Base-by-base conservation (phyloP, 2,113 vertebrate species). In the Xiphorhynchus elegans region DNA sequence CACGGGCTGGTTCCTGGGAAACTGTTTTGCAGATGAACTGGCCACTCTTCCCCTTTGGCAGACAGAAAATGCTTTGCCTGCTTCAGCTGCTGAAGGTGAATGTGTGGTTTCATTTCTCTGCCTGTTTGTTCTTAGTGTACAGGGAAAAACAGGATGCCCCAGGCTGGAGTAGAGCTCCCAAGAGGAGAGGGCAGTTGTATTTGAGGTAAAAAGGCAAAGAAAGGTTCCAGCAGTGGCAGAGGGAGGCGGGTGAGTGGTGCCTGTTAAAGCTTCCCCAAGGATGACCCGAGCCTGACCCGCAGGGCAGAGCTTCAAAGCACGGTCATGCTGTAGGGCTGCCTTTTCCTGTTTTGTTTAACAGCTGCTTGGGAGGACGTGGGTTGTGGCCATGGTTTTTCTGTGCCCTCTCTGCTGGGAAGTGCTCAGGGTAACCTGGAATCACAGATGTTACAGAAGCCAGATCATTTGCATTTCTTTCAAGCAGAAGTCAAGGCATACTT, bases 301-400 rank as follows among this genome's bases (percentile, higher is more conserved):
- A 8, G 59, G 64, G 52, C 81, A 95, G 78, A 89, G 70, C 58
- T 76, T 91, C 78, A 50, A 50, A 93, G 89, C 74, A 3, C 1
- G 0, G 37, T 53, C 46, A 26, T 2, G 4, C 9, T 11, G 31
- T 2, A 7, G 63, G 33, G 60, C 55, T 0, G 0, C 26, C 1
- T 19, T 47, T 96, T 92, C 93, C 92, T 95, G 50, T 89, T 77
- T 67, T 66, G 14, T 81, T 87, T 40, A 35, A 49, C 72, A 95
- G 94, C 94, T 93, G 95, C 88, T 35, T 8, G 68, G 83, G 80
- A 95, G 83, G 83, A 84, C 42, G 44, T 4, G 4, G 39, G 44
- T 46, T 42, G 50, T 37, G 80, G 66, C 72, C 5, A 2, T 0
- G 8, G 20, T 18, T 46, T 28, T 49, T 26, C 50, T 84, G 63